These are phyloP conservation scores for Elysia crispata DNA, from an alignment of 2,888 invertebrate genomes.

Conservation along the genomic window DNA sequence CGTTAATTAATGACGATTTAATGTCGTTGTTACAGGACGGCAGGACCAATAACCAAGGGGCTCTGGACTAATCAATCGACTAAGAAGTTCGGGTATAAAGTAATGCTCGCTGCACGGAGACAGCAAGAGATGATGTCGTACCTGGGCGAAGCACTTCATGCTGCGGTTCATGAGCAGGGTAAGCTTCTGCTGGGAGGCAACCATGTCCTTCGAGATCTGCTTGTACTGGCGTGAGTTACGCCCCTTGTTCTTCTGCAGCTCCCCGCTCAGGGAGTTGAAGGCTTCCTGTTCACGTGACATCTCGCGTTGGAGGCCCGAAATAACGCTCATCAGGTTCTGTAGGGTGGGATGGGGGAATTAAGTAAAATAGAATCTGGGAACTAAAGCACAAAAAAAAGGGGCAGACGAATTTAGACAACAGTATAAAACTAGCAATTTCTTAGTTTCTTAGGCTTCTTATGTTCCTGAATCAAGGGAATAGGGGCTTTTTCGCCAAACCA, in stretches of 20 bases:
- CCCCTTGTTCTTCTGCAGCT: constrained; percentile 68
- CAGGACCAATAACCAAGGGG: too few species aligned
- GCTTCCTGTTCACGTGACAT: constrained; percentile 77
- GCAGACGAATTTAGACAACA: not conserved
- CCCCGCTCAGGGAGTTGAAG: constrained; percentile 74
- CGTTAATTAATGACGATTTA: too few species aligned
- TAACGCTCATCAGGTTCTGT: constrained; percentile 75
- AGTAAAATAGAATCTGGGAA: constrained; percentile 13
- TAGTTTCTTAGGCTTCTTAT: too few species aligned
- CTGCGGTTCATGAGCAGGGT: constrained; percentile 77
- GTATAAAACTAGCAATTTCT: too few species aligned
- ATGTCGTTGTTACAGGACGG: too few species aligned
- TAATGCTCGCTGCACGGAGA: too few species aligned
- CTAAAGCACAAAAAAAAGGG: not conserved
- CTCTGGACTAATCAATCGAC: too few species aligned
- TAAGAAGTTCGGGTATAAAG: too few species aligned
- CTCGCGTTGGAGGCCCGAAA: constrained; percentile 76
- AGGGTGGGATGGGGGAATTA: constrained; percentile 2
- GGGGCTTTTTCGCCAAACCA: too few species aligned
- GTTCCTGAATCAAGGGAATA: too few species aligned
- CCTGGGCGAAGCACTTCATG: constrained; percentile 78
- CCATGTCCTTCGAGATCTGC: constrained; percentile 74
- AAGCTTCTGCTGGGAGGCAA: constrained; percentile 74
- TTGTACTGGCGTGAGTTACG: constrained; percentile 73
- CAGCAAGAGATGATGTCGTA: too few species aligned